Evolutionary conservation across 2,797 vertebrate species (phyloP), one percentile per base, ranked within the genome.

Genomic region (Margarornis squamiger): DNA sequence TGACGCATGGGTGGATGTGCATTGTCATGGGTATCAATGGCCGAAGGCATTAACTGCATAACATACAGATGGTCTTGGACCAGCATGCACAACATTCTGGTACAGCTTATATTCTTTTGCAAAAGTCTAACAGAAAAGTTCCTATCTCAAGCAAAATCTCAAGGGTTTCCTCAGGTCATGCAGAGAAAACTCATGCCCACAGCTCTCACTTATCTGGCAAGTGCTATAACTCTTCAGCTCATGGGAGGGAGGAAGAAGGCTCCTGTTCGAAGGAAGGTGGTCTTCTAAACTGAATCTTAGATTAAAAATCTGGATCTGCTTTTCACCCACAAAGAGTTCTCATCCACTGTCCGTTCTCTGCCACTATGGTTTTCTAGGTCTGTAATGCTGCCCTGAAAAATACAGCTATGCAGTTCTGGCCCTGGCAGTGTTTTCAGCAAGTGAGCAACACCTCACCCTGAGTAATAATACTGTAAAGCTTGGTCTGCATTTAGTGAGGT

Each of bases 11-110:
- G 19, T 51, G 38, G 21, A 36, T 34, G 24, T 72, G n/a, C 43
- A 55, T 46, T 0, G 0, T 39, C 66, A n/a, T 1, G 0, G 32
- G 15, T 26, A 26, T 27, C 72, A 73, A 17, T 39, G 41, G 21
- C 32, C 58, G 49, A 74, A 23, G 17, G 3, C 18, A 11, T 81
- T 51, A 32, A 23, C 6, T 61, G 57, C 29, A 54, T 61, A 79
- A 32, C 15, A 26, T 12, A 27, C 7, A 70, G 39, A 9, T 70
- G 51, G 30, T 24, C 59, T 79, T 48, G 59, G 17, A 62, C 10
- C 32, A 68, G 48, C 12, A n/a, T 3, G 27, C 12, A 38, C 26
- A 55, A 43, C 14, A 29, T 27, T 6, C 14, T 76, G 13, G 62
- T 48, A 36, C 21, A 46, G 14, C 14, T 86, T 55, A 18, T 43